Evolutionary conservation across 2,888 invertebrate species (phyloP).

Genomic region (Amorpha juglandis): DNA sequence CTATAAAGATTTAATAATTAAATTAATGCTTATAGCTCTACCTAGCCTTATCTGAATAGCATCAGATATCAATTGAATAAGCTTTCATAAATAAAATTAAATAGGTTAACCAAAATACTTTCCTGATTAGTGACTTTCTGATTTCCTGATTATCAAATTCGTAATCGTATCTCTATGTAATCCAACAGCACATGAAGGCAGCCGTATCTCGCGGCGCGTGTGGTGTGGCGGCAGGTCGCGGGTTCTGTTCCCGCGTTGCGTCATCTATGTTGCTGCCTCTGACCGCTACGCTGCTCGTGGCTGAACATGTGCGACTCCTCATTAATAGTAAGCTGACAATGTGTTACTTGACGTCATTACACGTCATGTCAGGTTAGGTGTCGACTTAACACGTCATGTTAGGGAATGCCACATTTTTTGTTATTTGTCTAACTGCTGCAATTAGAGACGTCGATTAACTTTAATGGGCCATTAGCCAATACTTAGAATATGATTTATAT

Average conservation of each 20-base stretch:
- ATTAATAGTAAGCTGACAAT: conserved; percentile 2
- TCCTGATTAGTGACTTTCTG: too few relatives aligned
- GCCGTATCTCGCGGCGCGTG: neutral
- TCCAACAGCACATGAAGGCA: conserved; percentile 12
- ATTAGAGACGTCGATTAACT: too few relatives aligned
- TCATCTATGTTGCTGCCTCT: neutral
- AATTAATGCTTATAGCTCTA: too few relatives aligned
- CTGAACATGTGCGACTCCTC: conserved; percentile 10
- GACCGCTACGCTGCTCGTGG: neutral
- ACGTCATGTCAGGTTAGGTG: neutral
- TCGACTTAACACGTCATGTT: neutral
- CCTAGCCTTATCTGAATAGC: too few relatives aligned
- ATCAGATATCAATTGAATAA: too few relatives aligned
- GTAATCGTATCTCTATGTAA: neutral
- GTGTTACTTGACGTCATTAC: neutral
- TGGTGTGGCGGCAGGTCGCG: neutral
- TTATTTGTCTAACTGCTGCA: too few relatives aligned
- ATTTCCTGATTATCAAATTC: too few relatives aligned
- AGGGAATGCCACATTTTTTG: neutral
- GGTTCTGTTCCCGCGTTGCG: conserved; percentile 7
- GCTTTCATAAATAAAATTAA: too few relatives aligned
- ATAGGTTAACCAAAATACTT: too few relatives aligned
- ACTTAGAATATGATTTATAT: too few relatives aligned
- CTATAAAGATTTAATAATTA: too few relatives aligned
- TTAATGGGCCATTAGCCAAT: too few relatives aligned